Base-by-base conservation (phyloP, 2,888 invertebrate genomes). In the Sclerodermus sp. region DNA sequence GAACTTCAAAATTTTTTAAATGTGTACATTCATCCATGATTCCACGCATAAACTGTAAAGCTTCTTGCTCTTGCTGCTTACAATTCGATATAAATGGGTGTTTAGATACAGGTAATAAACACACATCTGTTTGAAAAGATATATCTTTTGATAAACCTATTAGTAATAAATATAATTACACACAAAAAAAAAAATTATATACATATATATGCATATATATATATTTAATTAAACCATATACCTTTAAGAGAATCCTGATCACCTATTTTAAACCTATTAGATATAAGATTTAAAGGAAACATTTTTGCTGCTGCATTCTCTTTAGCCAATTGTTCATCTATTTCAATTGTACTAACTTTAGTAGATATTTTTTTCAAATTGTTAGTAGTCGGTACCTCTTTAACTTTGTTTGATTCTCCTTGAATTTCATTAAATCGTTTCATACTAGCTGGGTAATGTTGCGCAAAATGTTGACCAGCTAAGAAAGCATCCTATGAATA, bases 11-110 rank as follows among this genome's bases (percentile, higher is more conserved):
- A 79, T 97, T 96, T 60, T 88, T 91, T 36, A 99, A 81, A 80
- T 97, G 96, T 0, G 98, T 99, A 76, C 96, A 98, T 78, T 98
- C 96, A 73, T 99, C 98, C 98, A 99, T 98, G 62, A 98, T 88
- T 0, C 96, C 96, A 42, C 92, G 82, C 97, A 98, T 97, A 73
- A 98, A 96, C 79, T 92, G 90, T 47, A 93, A 67, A 0, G 93
- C 91, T 78, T 93, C 91, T 64, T 85, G 84, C 74, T 89, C 87
- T 60, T 87, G 83, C 84, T 85, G 87, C 62, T 88, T 88, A 47
- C 60, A 53, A 48, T 68, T 65, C 52, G 65, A 58, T 57, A 70
- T 62, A 12, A 63, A 49, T 17, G 71, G 68, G 56, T 74, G 69
- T 51, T 74, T 72, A 49, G 71, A 53, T 29, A 74, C 68, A 43